Base-by-base conservation (phyloP, 2,888 invertebrate genomes). In the Drosophila atripex region DNA sequence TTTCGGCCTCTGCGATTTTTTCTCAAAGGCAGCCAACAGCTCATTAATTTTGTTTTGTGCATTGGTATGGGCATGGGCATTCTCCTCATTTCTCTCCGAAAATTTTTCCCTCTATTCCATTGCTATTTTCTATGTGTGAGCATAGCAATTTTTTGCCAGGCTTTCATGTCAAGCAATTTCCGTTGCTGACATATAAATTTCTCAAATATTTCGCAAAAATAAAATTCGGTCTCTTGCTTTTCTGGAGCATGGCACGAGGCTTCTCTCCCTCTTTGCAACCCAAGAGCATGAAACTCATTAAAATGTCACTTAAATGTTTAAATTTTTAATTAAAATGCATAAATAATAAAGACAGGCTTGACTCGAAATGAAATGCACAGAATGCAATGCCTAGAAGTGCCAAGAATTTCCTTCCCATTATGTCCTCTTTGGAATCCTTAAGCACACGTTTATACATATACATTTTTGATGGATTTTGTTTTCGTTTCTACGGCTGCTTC, bases 321-420 rank as follows among this genome's bases (percentile, higher is more conserved):
- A 80, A 83, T 86, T 84, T 75, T 88, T 80, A 88, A 88, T 88
- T 88, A 84, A 80, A 84, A 84, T 76, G 56, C 85, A 80, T 88
- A 80, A 84, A 84, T 78, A 88, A 84, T 83, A 84, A 64, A 50
- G 58, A 16, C 41, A 58, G 41, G 30, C 69, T 23, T 54, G 76
- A 54, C 54, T 55, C 14, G 63, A 63, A 76, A 49, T 39, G 55
- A 66, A 75, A 69, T 56, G 50, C 51, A 51, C 38, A 64, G 68
- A 64, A 68, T 64, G 64, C 64, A 66, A 39, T 64, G 68, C 47
- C 60, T 61, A 30, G 63, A 49, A 61, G 30, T 63, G 47, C 30
- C 54, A 55, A 23, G 21, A 50, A 55, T 32, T 55, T 55, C 55
- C 57, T 23, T 58, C 39, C 57, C 45, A 64, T 46, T 66, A 45